These are phyloP conservation scores for Melinopterus prodromus DNA, from an alignment of 2,888 invertebrate species.

Conservation along the genomic window DNA sequence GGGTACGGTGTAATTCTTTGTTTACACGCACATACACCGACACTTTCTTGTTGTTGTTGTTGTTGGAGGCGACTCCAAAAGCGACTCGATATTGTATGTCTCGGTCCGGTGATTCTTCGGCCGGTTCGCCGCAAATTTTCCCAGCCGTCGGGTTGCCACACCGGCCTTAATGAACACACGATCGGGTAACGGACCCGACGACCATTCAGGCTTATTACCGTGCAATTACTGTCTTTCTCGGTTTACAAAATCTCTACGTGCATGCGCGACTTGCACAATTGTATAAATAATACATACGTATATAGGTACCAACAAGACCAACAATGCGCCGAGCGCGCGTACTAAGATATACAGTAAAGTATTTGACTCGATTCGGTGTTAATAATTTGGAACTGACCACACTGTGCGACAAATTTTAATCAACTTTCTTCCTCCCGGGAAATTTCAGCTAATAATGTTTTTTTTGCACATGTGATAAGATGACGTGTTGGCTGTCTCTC, in stretches of 20 bases:
- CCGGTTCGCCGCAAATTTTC: not conserved
- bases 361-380: too few species aligned
- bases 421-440: too few species aligned
- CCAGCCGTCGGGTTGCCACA: not conserved
- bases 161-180: not conserved
- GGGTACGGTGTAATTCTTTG: constrained; percentile 19
- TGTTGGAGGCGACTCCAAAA: constrained; percentile 12
- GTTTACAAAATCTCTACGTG: not conserved
- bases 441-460: too few species aligned
- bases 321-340: too few species aligned
- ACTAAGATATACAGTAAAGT: too few species aligned
- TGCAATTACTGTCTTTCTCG: constrained; percentile 18
- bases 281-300: not conserved
- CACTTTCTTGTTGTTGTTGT: constrained; percentile 17
- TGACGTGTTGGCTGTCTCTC: too few species aligned
- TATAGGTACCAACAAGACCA: not conserved
- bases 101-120: too few species aligned
- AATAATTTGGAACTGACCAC: too few species aligned
- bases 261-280: not conserved
- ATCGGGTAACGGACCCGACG: not conserved
- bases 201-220: constrained; percentile 20
- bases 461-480: too few species aligned
- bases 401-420: too few species aligned
- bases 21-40: constrained; percentile 22
- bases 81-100: not conserved